Evolutionary conservation across 2,888 invertebrate species (phyloP), one percentile per base, ranked within the genome.

Genomic region (Drosophila tripunctata): DNA sequence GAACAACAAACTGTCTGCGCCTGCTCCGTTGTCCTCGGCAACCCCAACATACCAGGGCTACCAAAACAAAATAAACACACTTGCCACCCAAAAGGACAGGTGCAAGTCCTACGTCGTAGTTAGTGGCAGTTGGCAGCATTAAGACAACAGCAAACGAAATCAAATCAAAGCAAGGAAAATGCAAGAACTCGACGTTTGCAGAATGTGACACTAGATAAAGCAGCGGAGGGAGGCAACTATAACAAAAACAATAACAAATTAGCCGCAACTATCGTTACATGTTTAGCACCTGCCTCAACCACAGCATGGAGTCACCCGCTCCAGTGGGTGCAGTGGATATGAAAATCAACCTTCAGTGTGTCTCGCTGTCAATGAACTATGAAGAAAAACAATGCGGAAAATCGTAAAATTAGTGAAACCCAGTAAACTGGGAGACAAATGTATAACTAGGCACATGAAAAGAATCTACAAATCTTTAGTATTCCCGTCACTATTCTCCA

Each of bases 1-100:
- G 57, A 65, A 61, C 57, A 84, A 87, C 87, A 81, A 75, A 75
- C 50, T 7, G 43, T 15, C 43, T 82, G 87, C 81, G 81, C 75
- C 66, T 82, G 87, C 81, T 75, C 82, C 12, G 81, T 82, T 45
- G 82, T 64, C 81, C 70, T 47, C 40, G 70, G 70, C 84, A 77
- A 82, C 87, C 17, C 12, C 14, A 10, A 14, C 48, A 12, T 8
- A 27, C 12, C 8, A 60, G 60, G 64, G 52, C 58, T 70, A 15
- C 38, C 40, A 50, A 45, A 27, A 43, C 58, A 36, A 67, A 79
- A 80, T 65, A 77, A 70, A 58, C 48, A 54, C 12, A 41, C 35
- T 30, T 22, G 33, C 51, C 41, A 41, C 38, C 38, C 41, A 44
- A 47, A 43, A 19, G 48, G 55, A 17, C 66, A 57, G 44, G 65